phyloP scores from a whole-genome alignment of 2,113 vertebrate genomes.

The Redunca redunca region DNA sequence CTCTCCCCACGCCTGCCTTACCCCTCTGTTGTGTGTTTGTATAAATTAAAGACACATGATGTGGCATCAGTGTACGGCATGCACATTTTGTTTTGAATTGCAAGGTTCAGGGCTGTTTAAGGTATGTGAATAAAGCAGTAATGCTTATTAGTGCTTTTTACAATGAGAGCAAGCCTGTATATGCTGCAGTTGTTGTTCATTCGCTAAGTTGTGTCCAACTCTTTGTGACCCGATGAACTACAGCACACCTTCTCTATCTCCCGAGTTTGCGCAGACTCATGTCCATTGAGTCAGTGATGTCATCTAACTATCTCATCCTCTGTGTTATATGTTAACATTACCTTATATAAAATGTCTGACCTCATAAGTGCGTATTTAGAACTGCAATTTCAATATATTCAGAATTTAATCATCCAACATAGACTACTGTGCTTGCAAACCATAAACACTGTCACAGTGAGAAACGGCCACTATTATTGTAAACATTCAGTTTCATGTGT shows the following conservation, averaged over 20 bases:
- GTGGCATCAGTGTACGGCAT: background rate
- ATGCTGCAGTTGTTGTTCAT: background rate
- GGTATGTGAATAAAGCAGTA: background rate
- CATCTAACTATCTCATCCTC: background rate
- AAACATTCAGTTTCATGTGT: background rate
- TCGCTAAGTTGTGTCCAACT: rapidly evolving
- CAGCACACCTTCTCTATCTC: background rate
- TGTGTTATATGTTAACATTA: background rate
- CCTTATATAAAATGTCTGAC: background rate
- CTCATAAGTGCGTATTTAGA: background rate
- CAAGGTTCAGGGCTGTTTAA: background rate
- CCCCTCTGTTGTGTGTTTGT: background rate
- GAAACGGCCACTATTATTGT: background rate
- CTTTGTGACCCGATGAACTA: background rate
- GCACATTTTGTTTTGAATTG: background rate
- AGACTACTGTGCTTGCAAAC: background rate
- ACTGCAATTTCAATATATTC: background rate
- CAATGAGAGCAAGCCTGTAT: background rate
- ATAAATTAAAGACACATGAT: background rate
- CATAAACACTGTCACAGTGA: background rate
- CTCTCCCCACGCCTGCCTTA: background rate
- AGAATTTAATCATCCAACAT: background rate
- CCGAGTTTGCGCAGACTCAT: background rate
- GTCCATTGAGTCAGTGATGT: background rate
- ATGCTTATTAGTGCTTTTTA: background rate